A percentile compares a stretch with the other conserved stretches of the same genome.
Evolutionary conservation across 2,113 vertebrate genomes (phyloP).

Genomic region (Lasiurus borealis): DNA sequence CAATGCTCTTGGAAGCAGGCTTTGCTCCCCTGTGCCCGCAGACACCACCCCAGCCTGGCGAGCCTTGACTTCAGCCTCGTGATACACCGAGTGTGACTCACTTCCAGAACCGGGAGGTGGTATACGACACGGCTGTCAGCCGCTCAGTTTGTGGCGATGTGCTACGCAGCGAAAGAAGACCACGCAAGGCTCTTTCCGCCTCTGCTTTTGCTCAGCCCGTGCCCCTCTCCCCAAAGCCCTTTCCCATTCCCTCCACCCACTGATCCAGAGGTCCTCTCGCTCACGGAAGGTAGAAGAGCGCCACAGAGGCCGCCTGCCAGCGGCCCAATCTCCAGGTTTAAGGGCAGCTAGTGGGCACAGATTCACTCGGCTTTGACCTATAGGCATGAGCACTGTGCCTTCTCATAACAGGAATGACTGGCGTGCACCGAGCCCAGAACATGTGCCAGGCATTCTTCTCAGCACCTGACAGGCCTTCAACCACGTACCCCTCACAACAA

Average conservation of each 20-base stretch:
- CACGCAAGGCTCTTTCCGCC: background rate
- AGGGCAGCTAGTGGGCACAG: background rate
- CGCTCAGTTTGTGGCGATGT: accelerated
- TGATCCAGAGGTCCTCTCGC: background rate
- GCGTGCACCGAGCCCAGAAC: background rate
- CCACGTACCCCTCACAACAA: background rate
- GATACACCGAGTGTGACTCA: accelerated
- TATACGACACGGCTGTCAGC: background rate
- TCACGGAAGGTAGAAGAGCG: accelerated
- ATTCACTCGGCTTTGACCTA: background rate
- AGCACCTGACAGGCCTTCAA: background rate
- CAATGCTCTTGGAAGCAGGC: background rate
- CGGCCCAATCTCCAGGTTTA: background rate
- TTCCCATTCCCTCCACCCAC: background rate
- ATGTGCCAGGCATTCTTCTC: background rate
- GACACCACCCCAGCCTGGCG: background rate
- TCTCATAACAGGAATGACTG: background rate
- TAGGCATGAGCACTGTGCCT: background rate
- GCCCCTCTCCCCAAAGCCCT: no score
- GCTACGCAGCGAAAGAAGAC: background rate
- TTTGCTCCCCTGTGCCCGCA: background rate
- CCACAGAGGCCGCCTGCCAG: no score
- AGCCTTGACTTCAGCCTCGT: background rate
- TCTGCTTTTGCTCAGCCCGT: background rate
- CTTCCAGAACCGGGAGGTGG: background rate